Percentiles rank a stretch among this genome's conserved stretches.
phyloP scores from a whole-genome alignment of 2,113 vertebrate species.

The Cyrtonyx montezumae region DNA sequence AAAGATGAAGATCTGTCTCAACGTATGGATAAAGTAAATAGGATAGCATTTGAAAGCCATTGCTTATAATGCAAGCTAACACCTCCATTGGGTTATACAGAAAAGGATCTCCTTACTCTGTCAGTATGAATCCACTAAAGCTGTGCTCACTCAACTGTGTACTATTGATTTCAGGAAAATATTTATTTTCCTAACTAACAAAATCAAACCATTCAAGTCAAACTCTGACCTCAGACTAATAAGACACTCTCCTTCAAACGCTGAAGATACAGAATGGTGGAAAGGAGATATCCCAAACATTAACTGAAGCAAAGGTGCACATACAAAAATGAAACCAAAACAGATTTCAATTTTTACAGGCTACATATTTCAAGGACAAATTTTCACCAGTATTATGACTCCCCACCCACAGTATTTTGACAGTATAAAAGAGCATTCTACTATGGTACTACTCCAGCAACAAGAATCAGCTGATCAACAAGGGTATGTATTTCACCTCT shows the following conservation, averaged over 20 bases:
- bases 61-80: not conserved
- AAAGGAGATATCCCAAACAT: not conserved
- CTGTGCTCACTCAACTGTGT: not conserved
- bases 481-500: not conserved
- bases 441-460: not conserved
- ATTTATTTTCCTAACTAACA: too few species aligned
- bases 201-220: not conserved
- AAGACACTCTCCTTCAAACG: not conserved
- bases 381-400: not conserved
- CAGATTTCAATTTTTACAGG: not conserved
- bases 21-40: not conserved
- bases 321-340: not conserved
- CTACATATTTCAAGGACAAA: not conserved
- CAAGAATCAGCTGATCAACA: not conserved
- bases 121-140: not conserved
- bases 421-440: not conserved
- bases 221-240: not conserved
- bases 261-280: not conserved
- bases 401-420: not conserved
- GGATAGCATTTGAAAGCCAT: not conserved
- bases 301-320: not conserved
- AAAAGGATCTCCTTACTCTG: not conserved
- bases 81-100: not conserved
- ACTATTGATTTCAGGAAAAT: not conserved
- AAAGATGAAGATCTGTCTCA: not conserved